Conservation (phyloP, 2,888 invertebrate genomes). For the Microctonus brassicae region DNA sequence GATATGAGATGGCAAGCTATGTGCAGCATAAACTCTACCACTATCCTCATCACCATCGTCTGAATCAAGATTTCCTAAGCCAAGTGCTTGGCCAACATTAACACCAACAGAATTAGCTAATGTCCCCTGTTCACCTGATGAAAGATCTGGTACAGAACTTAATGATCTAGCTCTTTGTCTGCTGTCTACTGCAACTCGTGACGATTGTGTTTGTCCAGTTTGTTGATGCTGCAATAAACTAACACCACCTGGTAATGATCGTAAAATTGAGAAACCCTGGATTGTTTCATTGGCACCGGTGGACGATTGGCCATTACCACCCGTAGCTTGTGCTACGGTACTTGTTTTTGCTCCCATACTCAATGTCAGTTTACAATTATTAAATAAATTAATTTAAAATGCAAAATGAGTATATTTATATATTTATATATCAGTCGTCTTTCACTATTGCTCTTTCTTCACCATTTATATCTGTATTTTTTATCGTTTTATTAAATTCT, state of each 20-base stretch:
- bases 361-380: conserved; percentile 11
- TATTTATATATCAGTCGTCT: too few species aligned
- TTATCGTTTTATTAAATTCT: not conserved
- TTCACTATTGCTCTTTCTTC: not conserved
- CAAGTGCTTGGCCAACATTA: conserved; percentile 77
- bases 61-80: conserved; percentile 77
- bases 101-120: conserved; percentile 77
- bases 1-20: conserved; percentile 91
- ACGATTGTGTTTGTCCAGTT: conserved; percentile 62
- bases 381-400: not conserved
- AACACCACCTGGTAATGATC: conserved; percentile 79
- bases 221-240: conserved; percentile 79
- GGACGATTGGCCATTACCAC: conserved; percentile 79
- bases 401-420: not conserved
- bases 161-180: conserved; percentile 86
- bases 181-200: conserved; percentile 63
- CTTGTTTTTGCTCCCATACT: conserved; percentile 88
- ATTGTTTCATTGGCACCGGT: conserved; percentile 77
- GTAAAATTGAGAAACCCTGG: conserved; percentile 78
- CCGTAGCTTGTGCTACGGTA: conserved; percentile 73
- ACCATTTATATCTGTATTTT: not conserved
- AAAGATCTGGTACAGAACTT: conserved; percentile 85
- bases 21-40: conserved; percentile 87
- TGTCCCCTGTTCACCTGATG: conserved; percentile 73
- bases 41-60: conserved; percentile 76